Conservation (phyloP, 2,888 invertebrate species). For the Thumatha senex region DNA sequence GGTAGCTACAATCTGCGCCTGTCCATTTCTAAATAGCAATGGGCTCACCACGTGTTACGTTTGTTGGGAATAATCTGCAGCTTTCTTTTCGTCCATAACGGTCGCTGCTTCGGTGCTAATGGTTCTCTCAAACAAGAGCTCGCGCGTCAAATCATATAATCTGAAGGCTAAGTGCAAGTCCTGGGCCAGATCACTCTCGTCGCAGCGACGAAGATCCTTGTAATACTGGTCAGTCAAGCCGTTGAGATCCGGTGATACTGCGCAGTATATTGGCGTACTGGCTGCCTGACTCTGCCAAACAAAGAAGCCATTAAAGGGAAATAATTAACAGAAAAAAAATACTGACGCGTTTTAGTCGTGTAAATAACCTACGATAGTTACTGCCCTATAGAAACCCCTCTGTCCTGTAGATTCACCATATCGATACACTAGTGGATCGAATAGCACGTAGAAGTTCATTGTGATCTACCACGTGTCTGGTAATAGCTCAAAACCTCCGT, state of each 20-base stretch:
- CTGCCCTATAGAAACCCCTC: too few relatives aligned
- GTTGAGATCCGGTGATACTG: constrained; percentile 90
- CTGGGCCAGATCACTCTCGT: constrained; percentile 61
- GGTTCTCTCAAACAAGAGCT: constrained; percentile 48
- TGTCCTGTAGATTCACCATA: too few relatives aligned
- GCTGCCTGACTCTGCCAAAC: constrained; percentile 92
- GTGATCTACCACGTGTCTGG: too few relatives aligned
- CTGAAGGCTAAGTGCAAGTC: constrained; percentile 65
- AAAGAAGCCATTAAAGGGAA: not conserved
- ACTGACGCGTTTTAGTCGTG: too few relatives aligned
- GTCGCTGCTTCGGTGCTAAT: not conserved
- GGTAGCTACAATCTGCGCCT: too few relatives aligned
- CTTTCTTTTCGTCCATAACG: constrained; percentile 21
- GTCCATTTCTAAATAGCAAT: too few relatives aligned
- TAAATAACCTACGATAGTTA: too few relatives aligned
- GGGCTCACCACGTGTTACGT: constrained; percentile 38
- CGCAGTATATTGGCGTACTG: constrained; percentile 93
- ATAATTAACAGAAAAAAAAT: too few relatives aligned
- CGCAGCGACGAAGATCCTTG: constrained; percentile 92
- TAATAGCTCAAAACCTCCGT: too few relatives aligned
- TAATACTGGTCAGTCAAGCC: constrained; percentile 94
- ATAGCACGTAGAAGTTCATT: too few relatives aligned
- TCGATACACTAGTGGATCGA: too few relatives aligned
- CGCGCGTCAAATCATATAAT: constrained; percentile 55
- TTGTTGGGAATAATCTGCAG: constrained; percentile 16